Conservation (phyloP, 2,113 vertebrate species). For the Strigops habroptila region DNA sequence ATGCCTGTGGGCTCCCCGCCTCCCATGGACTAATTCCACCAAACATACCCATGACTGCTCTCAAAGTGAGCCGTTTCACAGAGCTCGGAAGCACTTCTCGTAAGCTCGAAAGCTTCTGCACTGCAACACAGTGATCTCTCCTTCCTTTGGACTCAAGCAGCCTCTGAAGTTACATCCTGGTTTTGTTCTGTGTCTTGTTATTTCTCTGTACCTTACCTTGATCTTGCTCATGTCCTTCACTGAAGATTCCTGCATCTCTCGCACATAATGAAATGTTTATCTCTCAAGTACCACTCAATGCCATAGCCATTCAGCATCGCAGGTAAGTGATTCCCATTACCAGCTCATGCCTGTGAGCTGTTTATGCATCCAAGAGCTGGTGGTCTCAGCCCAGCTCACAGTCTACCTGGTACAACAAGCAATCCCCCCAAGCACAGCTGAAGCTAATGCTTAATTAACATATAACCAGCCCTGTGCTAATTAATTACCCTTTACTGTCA, state of each 20-base stretch:
- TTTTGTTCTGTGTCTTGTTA: neutral
- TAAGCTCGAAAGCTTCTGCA: neutral
- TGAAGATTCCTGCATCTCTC: neutral
- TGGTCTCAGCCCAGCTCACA: neutral
- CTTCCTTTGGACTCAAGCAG: neutral
- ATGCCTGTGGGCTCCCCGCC: rapidly evolving
- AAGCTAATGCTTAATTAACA: neutral
- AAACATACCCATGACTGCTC: neutral
- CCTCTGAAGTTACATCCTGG: neutral
- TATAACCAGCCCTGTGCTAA: neutral
- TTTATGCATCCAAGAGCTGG: neutral
- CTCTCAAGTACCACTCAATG: neutral
- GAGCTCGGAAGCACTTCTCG: neutral
- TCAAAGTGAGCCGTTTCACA: neutral
- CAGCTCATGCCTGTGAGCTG: neutral
- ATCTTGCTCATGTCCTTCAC: neutral
- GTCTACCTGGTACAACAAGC: neutral
- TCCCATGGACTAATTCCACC: neutral
- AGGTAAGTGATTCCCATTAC: neutral
- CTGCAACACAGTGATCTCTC: neutral
- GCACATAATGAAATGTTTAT: neutral
- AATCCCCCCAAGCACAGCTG: neutral
- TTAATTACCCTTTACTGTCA: neutral
- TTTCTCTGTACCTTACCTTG: neutral
- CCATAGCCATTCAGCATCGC: neutral